Percentiles rank a stretch among this genome's conserved stretches.
These are phyloP conservation scores for Ceratotherium simum DNA, from an alignment of 2,113 vertebrate genomes.

Conservation along the genomic window DNA sequence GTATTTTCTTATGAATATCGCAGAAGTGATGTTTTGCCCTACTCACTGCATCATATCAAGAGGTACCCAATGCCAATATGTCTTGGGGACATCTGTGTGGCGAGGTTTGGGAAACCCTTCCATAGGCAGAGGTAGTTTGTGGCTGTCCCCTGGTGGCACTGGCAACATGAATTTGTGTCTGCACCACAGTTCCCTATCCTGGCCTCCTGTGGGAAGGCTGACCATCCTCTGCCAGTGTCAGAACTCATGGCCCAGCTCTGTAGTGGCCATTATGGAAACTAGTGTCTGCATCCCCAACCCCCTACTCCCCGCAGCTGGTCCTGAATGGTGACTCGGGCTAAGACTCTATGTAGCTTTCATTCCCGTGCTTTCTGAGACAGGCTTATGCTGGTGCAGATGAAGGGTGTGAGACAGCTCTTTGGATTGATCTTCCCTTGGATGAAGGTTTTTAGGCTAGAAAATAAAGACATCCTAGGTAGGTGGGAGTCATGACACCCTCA, in stretches of 20 bases:
- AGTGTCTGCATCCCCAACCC: accelerated
- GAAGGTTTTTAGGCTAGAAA: constrained; percentile 32
- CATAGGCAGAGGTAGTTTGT: background rate
- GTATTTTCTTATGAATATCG: background rate
- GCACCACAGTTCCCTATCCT: accelerated
- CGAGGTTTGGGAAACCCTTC: background rate
- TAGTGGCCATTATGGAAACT: background rate
- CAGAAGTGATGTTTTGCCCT: background rate
- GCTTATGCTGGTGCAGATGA: background rate
- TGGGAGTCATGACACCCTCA: background rate
- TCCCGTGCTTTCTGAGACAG: background rate
- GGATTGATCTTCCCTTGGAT: background rate
- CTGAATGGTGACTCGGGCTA: background rate
- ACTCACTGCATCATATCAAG: background rate
- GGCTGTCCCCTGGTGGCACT: background rate
- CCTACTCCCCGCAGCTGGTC: background rate
- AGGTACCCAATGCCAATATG: accelerated
- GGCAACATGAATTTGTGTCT: accelerated
- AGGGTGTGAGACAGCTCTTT: background rate
- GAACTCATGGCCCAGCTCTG: background rate
- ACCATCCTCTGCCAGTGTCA: background rate
- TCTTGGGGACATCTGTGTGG: background rate
- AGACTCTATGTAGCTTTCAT: background rate
- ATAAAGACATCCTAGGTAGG: constrained; percentile 36
- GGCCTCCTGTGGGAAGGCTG: background rate